Evolutionary conservation across 2,797 vertebrate species (phyloP), one percentile per base, ranked within the genome.

Genomic region (Peromyscus aztecus): DNA sequence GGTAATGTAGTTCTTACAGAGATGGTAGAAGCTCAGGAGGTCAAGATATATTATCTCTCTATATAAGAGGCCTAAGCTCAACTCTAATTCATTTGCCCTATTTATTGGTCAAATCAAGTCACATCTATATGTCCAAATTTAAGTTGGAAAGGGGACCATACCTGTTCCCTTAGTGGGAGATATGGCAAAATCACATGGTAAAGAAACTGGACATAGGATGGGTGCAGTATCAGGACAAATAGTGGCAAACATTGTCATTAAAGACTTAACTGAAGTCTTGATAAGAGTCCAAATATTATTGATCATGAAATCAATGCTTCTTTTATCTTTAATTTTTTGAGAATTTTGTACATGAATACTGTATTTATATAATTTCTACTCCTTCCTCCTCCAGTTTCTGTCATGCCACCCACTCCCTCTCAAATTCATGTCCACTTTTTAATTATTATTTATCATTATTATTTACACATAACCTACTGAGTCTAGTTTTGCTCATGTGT

Each of bases 81-180:
- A 19, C n/a, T 89, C 9, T 27, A 43, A 24, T n/a, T 61, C 10
- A 31, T 55, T 71, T 86, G 52, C 21, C 3, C 34, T 27, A 65
- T 65, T 89, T 92, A 75, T 34, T 89, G 76, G 19, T n/a, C 55
- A 87, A 96, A 95, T 46, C 77, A 92, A 83, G 76, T 40, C 76
- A 89, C 24, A 86, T 29, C 31, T 24, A 67, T 87, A 67, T 80
- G 31, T 52, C 11, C 17, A 77, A 94, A 89, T 78, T 94, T 49
- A 82, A 81, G 17, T 82, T 34, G 71, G 86, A 92, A 95, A 88
- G 23, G 40, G 31, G 87, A 96, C 46, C 27, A 87, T 61, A 90
- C 40, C 4, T 83, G n/a, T 90, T 96, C 24, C 21, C 84, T 96
- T 90, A 96, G 27, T 57, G 49, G 21, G 46, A 94, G 16, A 23